These are phyloP conservation scores for Brachionus manjavacas DNA, from an alignment of 1,140 invertebrate species.

Conservation along the genomic window DNA sequence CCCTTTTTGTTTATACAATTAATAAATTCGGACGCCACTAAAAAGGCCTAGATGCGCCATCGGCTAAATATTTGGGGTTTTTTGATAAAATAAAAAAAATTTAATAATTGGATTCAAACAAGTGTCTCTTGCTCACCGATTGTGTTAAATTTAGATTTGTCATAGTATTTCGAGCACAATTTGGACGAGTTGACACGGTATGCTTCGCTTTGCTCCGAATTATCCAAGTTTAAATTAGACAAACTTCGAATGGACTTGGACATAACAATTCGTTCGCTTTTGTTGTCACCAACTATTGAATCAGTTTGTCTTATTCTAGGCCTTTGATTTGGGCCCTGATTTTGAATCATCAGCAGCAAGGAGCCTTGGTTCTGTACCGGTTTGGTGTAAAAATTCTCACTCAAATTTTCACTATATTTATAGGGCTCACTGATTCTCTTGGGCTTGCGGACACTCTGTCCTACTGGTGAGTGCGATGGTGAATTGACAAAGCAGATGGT, in stretches of 20 bases:
- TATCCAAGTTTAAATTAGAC: constrained; percentile 26
- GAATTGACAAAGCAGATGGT: constrained; percentile 29
- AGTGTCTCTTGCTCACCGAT: constrained; percentile 43
- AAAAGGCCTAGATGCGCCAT: not conserved
- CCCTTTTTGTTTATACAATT: not conserved
- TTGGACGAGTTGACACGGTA: not conserved
- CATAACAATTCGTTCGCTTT: not conserved
- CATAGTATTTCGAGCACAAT: constrained; percentile 10
- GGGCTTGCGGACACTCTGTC: not conserved
- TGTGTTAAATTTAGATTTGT: constrained; percentile 35
- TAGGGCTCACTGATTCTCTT: constrained; percentile 22
- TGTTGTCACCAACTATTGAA: not conserved
- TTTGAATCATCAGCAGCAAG: constrained; percentile 16
- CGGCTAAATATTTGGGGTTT: not conserved
- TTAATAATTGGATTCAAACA: constrained; percentile 24
- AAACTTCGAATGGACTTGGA: constrained; percentile 15
- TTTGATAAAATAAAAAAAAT: constrained; percentile 9
- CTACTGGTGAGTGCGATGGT: not conserved
- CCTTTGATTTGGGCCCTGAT: not conserved
- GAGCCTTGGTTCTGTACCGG: constrained; percentile 25
- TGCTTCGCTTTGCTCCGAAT: not conserved
- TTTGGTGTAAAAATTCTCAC: constrained; percentile 12
- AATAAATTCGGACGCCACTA: not conserved
- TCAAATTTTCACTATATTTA: constrained; percentile 12
- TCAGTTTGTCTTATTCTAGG: constrained; percentile 5